Base-by-base conservation (phyloP, 1,140 invertebrate genomes). In the Aphelenchoides besseyi region DNA sequence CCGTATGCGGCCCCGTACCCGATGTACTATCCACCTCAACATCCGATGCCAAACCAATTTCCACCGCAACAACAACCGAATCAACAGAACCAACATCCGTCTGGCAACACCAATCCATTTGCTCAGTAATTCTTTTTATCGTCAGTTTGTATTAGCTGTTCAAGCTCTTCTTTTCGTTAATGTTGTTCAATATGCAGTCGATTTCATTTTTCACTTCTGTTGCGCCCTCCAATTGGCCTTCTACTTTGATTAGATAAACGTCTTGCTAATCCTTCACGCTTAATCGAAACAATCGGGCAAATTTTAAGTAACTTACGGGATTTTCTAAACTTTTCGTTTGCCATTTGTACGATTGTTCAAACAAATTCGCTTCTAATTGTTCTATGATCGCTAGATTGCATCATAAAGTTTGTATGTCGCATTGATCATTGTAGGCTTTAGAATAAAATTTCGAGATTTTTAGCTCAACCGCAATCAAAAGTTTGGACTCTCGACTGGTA, bases 31-130 rank as follows among this genome's bases (percentile, higher is more conserved):
- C 54, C 18, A 28, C 9, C 70, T 16, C 52, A 37, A 12, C 35
- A 41, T 33, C 32, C 26, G 41, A 26, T 33, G 18, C 59, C 12
- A 23, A 61, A 71, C 48, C 67, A 62, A 32, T 57, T 48, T 23
- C 68, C 16, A 66, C 75, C 66, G 57, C 62, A 66, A 29, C 41
- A 64, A 3, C 70, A 69, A 30, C 69, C 55, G 30, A 33, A 73
- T 57, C 77, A 80, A 29, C 69, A 74, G 59, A 71, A 16, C 36
- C 36, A 33, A 36, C 79, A 41, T 33, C 74, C 72, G 3, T n/a
- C n/a, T n/a, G 68, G 73, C 63, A 33, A 63, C 2, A 33, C 16
- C 32, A 66, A 66, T 53, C 63, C 63, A 12, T 59, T 59, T 23
- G 26, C 55, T 28, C 32, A 59, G 55, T 59, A 33, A 59, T 8